phyloP scores from a whole-genome alignment of 1,140 invertebrate genomes.

The Pentalonia nigronervosa region DNA sequence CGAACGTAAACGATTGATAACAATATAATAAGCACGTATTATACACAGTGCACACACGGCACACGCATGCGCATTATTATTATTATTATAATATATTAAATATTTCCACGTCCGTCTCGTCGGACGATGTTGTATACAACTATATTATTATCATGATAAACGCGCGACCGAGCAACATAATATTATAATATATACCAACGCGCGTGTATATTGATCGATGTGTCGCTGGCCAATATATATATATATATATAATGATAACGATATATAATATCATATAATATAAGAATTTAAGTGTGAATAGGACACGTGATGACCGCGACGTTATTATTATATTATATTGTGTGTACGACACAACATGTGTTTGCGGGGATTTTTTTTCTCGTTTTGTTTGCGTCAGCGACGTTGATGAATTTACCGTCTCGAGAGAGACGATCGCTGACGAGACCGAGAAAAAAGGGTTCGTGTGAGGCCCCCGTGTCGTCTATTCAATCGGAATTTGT shows the following conservation, averaged over 20 bases:
- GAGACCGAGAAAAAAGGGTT: neutral
- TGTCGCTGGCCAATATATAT: neutral
- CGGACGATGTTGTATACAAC: too few relatives aligned
- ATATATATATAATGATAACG: neutral
- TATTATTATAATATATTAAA: conserved; percentile 15
- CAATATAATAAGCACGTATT: neutral
- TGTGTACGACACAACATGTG: conserved; percentile 34
- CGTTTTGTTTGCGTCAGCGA: neutral
- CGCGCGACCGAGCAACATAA: neutral
- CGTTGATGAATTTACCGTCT: conserved; percentile 48
- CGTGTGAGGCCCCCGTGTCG: conserved; percentile 14
- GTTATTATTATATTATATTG: conserved; percentile 7
- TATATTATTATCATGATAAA: neutral
- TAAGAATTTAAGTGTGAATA: conserved; percentile 18
- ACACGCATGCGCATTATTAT: neutral
- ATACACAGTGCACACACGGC: neutral
- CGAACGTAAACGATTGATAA: conserved; percentile 22
- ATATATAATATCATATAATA: neutral
- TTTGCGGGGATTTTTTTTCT: neutral
- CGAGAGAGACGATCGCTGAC: neutral
- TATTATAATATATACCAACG: too few relatives aligned
- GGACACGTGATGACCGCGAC: neutral
- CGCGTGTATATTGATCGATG: conserved; percentile 24
- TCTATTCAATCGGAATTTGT: conserved; percentile 17
- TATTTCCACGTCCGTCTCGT: neutral